These are phyloP conservation scores for Pyrocoelia pectoralis DNA, from an alignment of 2,888 invertebrate genomes.

Conservation along the genomic window DNA sequence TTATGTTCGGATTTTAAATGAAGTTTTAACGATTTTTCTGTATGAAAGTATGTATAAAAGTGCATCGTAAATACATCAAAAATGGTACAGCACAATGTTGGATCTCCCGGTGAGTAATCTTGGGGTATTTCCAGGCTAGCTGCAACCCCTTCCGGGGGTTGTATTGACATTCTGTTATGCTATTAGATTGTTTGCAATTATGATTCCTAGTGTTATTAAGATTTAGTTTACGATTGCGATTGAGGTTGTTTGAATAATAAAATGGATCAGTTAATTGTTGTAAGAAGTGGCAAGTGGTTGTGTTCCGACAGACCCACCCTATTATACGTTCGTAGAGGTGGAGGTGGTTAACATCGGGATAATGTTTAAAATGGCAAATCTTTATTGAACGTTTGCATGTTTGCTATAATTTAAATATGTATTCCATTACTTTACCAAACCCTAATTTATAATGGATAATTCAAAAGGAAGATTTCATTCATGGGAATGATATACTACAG, in stretches of 20 bases:
- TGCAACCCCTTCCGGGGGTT: conserved; percentile 51
- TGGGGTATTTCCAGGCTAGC: conserved; percentile 38
- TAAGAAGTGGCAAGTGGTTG: neutral
- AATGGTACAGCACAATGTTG: conserved; percentile 56
- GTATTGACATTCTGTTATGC: conserved; percentile 52
- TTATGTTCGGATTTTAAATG: conserved; percentile 20
- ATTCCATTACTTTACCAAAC: too few species aligned
- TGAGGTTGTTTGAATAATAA: neutral
- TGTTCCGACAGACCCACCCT: conserved; percentile 4
- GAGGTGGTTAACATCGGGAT: too few species aligned
- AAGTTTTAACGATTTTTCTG: conserved; percentile 45
- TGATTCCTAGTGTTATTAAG: conserved; percentile 14
- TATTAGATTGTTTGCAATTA: conserved; percentile 20
- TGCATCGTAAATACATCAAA: conserved; percentile 40
- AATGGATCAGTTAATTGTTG: neutral
- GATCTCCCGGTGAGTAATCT: conserved; percentile 51
- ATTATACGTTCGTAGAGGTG: neutral
- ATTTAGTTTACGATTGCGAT: neutral
- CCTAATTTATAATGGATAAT: too few species aligned
- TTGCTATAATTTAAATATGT: too few species aligned
- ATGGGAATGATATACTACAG: too few species aligned
- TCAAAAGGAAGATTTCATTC: too few species aligned
- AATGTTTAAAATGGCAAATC: too few species aligned
- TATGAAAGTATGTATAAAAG: conserved; percentile 51
- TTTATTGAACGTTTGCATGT: too few species aligned